Percentiles rank a stretch among this genome's conserved stretches.
phyloP scores from a whole-genome alignment of 2,888 invertebrate genomes.

The Papilio demoleus region DNA sequence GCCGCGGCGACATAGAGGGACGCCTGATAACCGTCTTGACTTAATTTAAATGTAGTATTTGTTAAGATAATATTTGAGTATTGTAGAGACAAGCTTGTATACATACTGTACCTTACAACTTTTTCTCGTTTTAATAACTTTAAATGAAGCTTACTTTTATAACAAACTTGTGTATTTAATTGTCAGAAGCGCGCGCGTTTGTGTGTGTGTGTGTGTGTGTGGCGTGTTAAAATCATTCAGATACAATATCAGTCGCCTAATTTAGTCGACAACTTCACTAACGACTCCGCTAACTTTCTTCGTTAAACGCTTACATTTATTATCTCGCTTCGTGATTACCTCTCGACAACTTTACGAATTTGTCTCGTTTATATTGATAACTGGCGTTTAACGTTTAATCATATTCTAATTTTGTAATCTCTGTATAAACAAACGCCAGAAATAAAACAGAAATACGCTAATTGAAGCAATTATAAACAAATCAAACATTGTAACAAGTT shows the following conservation, averaged over 20 bases:
- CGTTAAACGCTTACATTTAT: slow-evolving; percentile 16
- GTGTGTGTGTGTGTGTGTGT: neutral
- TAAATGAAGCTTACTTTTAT: neutral
- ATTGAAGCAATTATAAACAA: slow-evolving; percentile 3
- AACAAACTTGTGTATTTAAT: too few relatives aligned
- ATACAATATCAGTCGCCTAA: neutral
- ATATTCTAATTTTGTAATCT: neutral
- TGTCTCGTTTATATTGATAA: slow-evolving; percentile 1
- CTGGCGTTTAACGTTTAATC: neutral
- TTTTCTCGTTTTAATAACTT: neutral
- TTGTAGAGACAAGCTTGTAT: neutral
- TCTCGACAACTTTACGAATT: slow-evolving; percentile 8
- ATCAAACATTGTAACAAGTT: neutral
- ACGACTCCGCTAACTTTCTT: slow-evolving; percentile 17
- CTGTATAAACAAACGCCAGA: neutral
- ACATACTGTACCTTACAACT: neutral
- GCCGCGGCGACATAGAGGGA: neutral
- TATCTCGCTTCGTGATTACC: slow-evolving; percentile 6
- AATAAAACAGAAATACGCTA: neutral
- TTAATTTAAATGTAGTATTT: neutral
- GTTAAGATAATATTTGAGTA: neutral
- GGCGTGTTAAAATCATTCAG: neutral
- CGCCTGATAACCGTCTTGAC: neutral
- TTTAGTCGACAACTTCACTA: slow-evolving; percentile 2
- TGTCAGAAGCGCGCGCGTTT: neutral